Evolutionary conservation across 2,797 vertebrate species (phyloP).

Genomic region (Coregonus suidteri): DNA sequence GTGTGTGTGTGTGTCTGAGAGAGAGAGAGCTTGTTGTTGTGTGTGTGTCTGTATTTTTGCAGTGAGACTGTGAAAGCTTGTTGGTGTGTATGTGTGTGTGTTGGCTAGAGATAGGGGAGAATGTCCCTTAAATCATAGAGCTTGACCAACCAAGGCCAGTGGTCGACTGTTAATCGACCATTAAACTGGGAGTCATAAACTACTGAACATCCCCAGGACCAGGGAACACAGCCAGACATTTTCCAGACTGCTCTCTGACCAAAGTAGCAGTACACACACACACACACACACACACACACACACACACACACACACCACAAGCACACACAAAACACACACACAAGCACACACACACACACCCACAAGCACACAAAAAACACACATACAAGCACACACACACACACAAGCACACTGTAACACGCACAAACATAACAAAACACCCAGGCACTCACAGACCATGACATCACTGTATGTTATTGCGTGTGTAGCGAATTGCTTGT

Average conservation of each 20-base stretch:
- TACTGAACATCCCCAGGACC: slow-evolving; percentile 56
- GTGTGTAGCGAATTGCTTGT: too few relatives aligned
- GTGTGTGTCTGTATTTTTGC: too few relatives aligned
- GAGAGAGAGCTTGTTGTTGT: too few relatives aligned
- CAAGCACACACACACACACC: too few relatives aligned
- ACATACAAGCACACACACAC: too few relatives aligned
- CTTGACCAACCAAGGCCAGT: slow-evolving; percentile 57
- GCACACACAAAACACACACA: too few relatives aligned
- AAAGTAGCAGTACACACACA: not conserved
- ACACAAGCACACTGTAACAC: slow-evolving; percentile 3
- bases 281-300: slow-evolving; percentile 15
- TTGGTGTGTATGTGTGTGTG: not conserved
- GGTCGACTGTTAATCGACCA: slow-evolving; percentile 68
- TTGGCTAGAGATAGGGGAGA: slow-evolving; percentile 59
- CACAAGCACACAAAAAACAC: too few relatives aligned
- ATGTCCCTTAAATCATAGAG: slow-evolving; percentile 63
- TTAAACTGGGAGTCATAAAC: slow-evolving; percentile 70
- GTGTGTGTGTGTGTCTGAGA: too few relatives aligned
- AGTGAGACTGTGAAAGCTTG: slow-evolving; percentile 3
- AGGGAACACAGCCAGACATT: slow-evolving; percentile 23
- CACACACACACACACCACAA: slow-evolving; percentile 8
- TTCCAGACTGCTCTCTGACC: slow-evolving; percentile 24
- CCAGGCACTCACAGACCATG: slow-evolving; percentile 6
- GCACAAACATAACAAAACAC: slow-evolving; percentile 11
- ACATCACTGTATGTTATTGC: not conserved